Conservation (phyloP, 2,797 vertebrate species). For the Neolamprologus multifasciatus region DNA sequence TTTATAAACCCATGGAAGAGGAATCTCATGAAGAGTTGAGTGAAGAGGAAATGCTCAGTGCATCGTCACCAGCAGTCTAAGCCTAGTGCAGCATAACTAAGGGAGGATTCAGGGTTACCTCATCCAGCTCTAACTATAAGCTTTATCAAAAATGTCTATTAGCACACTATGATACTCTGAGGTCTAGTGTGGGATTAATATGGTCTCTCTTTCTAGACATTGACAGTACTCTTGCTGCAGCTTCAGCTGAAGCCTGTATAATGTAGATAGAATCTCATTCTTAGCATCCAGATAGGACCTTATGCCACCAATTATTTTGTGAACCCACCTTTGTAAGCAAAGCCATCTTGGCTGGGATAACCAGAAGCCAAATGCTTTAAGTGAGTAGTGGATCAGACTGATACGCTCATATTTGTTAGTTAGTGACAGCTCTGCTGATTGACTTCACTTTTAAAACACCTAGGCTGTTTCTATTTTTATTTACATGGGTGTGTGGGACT, state of each 20-base stretch:
- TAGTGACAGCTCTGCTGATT: not conserved
- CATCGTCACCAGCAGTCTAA: not conserved
- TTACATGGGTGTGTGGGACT: constrained; percentile 36
- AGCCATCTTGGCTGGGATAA: not conserved
- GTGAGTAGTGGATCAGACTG: not conserved
- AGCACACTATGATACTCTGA: not conserved
- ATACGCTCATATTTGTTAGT: not conserved
- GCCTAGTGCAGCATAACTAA: not conserved
- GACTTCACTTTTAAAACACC: not conserved
- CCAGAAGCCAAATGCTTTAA: not conserved
- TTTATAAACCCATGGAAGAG: not conserved
- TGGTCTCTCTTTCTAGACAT: not conserved
- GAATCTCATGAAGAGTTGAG: not conserved
- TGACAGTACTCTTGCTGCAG: not conserved
- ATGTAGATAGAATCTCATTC: not conserved
- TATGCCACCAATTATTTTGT: not conserved
- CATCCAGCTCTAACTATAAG: not conserved
- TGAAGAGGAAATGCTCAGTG: not conserved
- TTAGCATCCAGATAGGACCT: constrained; percentile 66
- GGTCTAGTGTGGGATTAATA: not conserved
- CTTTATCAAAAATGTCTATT: not conserved
- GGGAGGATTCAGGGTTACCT: not conserved
- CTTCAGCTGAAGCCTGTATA: not conserved
- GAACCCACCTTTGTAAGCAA: not conserved
- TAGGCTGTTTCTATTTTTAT: not conserved